phyloP scores from a whole-genome alignment of 2,113 vertebrate genomes.

The Hylia prasina region DNA sequence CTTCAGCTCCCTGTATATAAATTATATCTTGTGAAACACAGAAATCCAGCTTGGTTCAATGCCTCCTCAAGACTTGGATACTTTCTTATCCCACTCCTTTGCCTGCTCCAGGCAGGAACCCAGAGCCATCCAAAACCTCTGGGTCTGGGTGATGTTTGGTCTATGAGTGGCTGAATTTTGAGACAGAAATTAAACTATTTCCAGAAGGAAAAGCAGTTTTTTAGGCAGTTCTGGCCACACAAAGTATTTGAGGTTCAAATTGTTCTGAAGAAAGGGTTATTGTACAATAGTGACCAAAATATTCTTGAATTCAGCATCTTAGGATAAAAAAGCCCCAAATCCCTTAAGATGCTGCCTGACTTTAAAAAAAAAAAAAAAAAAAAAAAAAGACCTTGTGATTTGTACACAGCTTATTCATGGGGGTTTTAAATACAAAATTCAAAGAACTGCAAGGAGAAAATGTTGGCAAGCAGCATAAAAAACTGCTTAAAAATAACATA shows the following conservation, averaged over 20 bases:
- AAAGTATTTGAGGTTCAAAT: neutral
- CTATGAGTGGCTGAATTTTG: neutral
- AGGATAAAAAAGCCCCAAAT: neutral
- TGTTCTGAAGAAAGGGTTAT: neutral
- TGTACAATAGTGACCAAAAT: neutral
- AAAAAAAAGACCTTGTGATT: neutral
- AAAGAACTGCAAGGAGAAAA: neutral
- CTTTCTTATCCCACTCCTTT: neutral
- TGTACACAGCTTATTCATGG: neutral
- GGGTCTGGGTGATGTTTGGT: neutral
- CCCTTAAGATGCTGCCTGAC: neutral
- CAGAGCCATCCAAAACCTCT: neutral
- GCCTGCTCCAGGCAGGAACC: neutral
- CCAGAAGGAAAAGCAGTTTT: neutral
- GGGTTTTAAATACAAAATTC: neutral
- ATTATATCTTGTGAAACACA: neutral
- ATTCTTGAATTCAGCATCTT: neutral
- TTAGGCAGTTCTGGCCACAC: neutral
- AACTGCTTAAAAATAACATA: conserved; percentile 30
- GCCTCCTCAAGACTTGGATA: neutral
- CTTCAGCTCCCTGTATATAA: neutral
- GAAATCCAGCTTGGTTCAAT: neutral
- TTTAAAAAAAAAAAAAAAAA: neutral
- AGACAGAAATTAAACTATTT: neutral
- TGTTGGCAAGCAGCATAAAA: conserved; percentile 27